Percentiles rank a stretch among this genome's conserved stretches.
phyloP scores from a whole-genome alignment of 2,797 vertebrate genomes.

The Sphaeramia orbicularis region DNA sequence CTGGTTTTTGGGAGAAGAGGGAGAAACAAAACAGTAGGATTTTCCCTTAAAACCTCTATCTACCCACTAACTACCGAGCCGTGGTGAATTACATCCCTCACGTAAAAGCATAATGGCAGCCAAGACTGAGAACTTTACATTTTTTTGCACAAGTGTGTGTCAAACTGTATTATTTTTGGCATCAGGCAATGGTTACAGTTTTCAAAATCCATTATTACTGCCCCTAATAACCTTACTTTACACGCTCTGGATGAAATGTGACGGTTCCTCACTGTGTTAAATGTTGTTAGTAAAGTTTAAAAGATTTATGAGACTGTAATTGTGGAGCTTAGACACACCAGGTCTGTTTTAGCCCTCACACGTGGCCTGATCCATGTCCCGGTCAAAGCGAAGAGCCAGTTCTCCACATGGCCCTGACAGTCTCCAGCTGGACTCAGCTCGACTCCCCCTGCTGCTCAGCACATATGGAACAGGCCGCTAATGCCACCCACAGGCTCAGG shows the following conservation, averaged over 20 bases:
- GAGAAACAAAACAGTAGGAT: too few species aligned
- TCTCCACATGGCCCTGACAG: slow-evolving; percentile 58
- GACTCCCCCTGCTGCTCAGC: slow-evolving; percentile 52
- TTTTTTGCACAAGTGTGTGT: too few species aligned
- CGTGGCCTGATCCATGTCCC: slow-evolving; percentile 27
- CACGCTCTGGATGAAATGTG: background rate
- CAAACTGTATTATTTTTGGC: too few species aligned
- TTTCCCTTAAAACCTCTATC: too few species aligned
- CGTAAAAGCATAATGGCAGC: too few species aligned
- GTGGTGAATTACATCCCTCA: too few species aligned
- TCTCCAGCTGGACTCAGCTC: slow-evolving; percentile 58
- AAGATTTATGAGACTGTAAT: slow-evolving; percentile 3
- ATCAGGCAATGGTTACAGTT: too few species aligned
- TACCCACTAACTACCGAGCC: too few species aligned
- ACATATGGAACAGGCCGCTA: slow-evolving; percentile 59
- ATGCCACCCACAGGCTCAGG: slow-evolving; percentile 20
- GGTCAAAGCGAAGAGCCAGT: slow-evolving; percentile 42
- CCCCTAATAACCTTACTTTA: background rate
- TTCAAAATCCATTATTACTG: too few species aligned
- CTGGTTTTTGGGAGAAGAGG: too few species aligned
- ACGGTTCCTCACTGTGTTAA: background rate
- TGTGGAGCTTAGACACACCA: background rate
- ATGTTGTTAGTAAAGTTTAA: background rate
- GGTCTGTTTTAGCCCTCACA: background rate
- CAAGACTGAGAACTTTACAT: too few species aligned